Evolutionary conservation across 2,797 vertebrate genomes (phyloP), one percentile per base, ranked within the genome.

Genomic region (Crocidura indochinensis): DNA sequence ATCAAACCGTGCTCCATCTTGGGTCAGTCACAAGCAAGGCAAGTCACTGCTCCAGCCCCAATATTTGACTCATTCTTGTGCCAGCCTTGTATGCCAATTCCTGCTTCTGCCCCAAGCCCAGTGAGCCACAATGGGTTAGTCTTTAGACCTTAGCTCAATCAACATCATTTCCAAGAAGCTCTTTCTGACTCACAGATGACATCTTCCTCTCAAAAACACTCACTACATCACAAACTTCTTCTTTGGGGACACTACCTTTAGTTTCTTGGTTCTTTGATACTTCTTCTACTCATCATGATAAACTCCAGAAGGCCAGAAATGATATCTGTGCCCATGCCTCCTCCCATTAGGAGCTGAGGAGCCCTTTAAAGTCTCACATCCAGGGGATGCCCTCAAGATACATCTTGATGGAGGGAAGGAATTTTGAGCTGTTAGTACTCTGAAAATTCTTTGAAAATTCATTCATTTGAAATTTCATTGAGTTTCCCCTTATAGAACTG

Each of bases 91-190:
- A 74, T 90, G 44, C 51, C 67, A 82, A 51, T 7, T 10, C 10
- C 24, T 72, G 15, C 19, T 11, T 47, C 31, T 6, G 27, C 62
- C 10, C 1, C 24, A 44, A 65, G 22, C 56, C 47, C 29, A 26
- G 20, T 26, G 19, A 49, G 47, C 10, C 22, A 78, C 38, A 38
- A 8, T 4, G 2, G n/a, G 27, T 76, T 44, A 20, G 27, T 75
- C 62, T 68, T 71, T 24, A 74, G 38, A 74, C 84, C 24, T 81
- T 11, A 74, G 3, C 29, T 84, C 12, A 8, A 1, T 56, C 69
- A 62, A 49, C 29, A 22, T n/a, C 24, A 44, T 69, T 62, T 78
- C 67, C 31, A 94, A 46, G 82, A 75, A 73, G 53, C 81, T 72
- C 38, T 87, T 68, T 14, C 11, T 77, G 26, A 76, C 62, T 19